These are phyloP conservation scores for Ptilorrhoa leucosticta DNA, from an alignment of 2,113 vertebrate genomes.

Conservation along the genomic window DNA sequence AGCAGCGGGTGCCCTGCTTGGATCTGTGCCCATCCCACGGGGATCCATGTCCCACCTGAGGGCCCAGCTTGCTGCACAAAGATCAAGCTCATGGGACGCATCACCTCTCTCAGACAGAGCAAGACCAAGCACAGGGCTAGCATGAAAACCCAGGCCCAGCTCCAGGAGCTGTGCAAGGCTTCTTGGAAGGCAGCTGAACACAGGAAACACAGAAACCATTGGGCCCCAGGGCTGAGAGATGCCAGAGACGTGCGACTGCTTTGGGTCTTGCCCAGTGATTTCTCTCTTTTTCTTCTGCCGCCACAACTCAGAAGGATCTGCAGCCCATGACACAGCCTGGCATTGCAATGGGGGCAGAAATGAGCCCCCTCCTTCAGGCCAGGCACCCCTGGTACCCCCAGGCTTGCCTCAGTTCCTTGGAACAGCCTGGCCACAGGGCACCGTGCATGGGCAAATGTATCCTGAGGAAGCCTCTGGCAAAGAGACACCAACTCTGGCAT, in stretches of 20 bases:
- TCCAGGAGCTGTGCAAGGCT: neutral
- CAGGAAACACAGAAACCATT: neutral
- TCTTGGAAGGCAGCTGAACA: neutral
- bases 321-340: neutral
- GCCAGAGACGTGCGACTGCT: accelerated
- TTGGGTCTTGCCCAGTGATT: neutral
- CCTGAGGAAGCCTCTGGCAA: neutral
- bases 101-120: neutral
- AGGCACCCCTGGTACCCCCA: neutral
- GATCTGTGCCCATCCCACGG: neutral
- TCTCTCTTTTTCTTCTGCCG: neutral
- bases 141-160: neutral
- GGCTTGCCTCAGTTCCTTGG: neutral
- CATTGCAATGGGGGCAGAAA: neutral
- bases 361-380: neutral
- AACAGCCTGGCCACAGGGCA: neutral
- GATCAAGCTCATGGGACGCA: neutral
- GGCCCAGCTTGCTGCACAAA: neutral
- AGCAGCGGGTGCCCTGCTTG: neutral
- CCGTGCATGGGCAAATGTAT: neutral
- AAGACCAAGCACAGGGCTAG: neutral
- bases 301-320: neutral
- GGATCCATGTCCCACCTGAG: neutral
- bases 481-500: neutral
- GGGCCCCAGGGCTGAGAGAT: neutral